Conservation (phyloP, 2,888 invertebrate species). For the Erebia epiphron region DNA sequence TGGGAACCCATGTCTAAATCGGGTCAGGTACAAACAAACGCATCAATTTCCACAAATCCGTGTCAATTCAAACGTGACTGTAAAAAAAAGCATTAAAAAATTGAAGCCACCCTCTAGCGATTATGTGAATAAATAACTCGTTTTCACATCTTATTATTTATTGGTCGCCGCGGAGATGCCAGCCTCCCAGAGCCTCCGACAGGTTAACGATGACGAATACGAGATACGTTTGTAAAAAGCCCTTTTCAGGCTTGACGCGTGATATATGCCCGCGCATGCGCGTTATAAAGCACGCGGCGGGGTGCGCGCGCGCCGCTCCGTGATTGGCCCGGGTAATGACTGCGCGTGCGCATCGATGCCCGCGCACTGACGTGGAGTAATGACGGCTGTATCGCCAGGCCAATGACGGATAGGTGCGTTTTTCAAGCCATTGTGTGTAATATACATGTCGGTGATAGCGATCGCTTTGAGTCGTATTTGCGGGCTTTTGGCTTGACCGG, state of each 20-base stretch:
- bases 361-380: conserved; percentile 68
- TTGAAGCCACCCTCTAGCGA: conserved; percentile 34
- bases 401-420: conserved; percentile 79
- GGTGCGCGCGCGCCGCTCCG: conserved; percentile 69
- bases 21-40: conserved; percentile 51
- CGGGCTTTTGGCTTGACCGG: not conserved
- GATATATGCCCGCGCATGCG: conserved; percentile 74
- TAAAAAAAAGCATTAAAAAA: conserved; percentile 39
- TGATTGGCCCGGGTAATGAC: conserved; percentile 74
- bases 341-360: conserved; percentile 62
- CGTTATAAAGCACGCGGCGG: conserved; percentile 76
- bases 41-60: conserved; percentile 76
- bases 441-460: conserved; percentile 41
- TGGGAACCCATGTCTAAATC: conserved; percentile 43
- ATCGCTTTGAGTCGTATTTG: conserved; percentile 28
- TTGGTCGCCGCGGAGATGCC: conserved; percentile 58
- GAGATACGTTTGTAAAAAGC: conserved; percentile 76
- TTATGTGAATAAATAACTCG: conserved; percentile 64
- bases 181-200: conserved; percentile 46
- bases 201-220: conserved; percentile 80
- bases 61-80: conserved; percentile 57
- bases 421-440: conserved; percentile 69
- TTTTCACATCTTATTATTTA: conserved; percentile 74
- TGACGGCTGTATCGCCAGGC: conserved; percentile 64
- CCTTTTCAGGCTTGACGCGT: conserved; percentile 73